Percentiles rank a stretch among this genome's conserved stretches.
phyloP scores from a whole-genome alignment of 2,888 invertebrate species.

The Alsophila aescularia region DNA sequence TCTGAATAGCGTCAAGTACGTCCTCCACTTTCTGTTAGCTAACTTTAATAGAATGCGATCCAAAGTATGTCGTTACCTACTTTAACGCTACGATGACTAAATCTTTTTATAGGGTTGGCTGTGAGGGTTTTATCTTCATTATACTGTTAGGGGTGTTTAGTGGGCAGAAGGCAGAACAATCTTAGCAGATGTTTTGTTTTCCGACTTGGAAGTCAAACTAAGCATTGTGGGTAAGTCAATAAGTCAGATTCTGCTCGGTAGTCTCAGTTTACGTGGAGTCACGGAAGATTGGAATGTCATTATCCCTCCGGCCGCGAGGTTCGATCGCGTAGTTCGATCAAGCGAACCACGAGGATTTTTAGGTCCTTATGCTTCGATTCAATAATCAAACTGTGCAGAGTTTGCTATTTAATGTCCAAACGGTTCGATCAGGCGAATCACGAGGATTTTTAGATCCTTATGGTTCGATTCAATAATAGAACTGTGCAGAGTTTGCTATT shows the following conservation, averaged over 20 bases:
- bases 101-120: slow-evolving; percentile 17
- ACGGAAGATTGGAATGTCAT: no score
- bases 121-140: slow-evolving; percentile 14
- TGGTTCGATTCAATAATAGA: no score
- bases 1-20: slow-evolving; percentile 61
- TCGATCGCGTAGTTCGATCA: no score
- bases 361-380: no score
- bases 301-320: no score
- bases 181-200: background rate
- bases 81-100: slow-evolving; percentile 21
- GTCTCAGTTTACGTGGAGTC: background rate
- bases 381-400: no score
- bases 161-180: background rate
- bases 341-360: no score
- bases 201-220: background rate
- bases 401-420: no score
- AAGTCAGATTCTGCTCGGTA: background rate
- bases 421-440: no score
- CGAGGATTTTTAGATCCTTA: no score
- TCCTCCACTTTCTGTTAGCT: slow-evolving; percentile 52
- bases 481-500: no score
- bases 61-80: slow-evolving; percentile 31
- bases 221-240: background rate
- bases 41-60: slow-evolving; percentile 53
- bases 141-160: slow-evolving; percentile 7